Evolutionary conservation across 1,140 invertebrate genomes (phyloP).

Genomic region (Tetragonula clypearis): DNA sequence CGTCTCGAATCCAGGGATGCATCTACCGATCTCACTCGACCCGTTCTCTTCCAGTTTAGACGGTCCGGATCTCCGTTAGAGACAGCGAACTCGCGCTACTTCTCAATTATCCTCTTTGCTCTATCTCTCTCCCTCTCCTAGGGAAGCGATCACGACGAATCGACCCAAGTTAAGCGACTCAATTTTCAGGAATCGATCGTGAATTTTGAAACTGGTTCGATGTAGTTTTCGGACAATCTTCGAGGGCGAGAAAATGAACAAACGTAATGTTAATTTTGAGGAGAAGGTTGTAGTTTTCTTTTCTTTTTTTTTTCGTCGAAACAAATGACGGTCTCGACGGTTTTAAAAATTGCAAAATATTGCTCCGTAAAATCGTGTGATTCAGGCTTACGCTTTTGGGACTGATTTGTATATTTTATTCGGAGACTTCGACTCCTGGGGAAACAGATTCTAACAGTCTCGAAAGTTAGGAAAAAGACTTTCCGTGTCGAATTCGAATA

Average conservation of each 20-base stretch:
- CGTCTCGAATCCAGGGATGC: constrained; percentile 68
- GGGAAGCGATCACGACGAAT: neutral
- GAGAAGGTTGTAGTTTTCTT: too few species aligned
- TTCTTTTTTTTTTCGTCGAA: too few species aligned
- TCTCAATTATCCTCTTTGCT: constrained; percentile 26
- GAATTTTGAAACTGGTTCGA: neutral
- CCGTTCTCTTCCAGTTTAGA: neutral
- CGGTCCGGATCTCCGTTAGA: neutral
- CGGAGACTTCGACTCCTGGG: too few species aligned
- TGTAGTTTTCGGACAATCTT: neutral
- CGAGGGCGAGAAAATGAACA: accelerated
- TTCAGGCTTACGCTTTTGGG: too few species aligned
- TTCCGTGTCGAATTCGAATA: too few species aligned
- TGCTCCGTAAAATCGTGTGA: too few species aligned
- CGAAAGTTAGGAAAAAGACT: too few species aligned
- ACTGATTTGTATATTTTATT: too few species aligned
- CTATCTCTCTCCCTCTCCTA: neutral
- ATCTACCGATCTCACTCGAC: constrained; percentile 49
- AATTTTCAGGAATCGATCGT: neutral
- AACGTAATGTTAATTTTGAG: neutral
- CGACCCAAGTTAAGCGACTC: constrained; percentile 1
- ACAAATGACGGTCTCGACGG: too few species aligned
- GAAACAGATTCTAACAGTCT: too few species aligned
- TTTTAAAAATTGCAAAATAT: too few species aligned
- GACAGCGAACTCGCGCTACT: neutral